Percentiles rank a stretch among this genome's conserved stretches.
Conservation (phyloP, 1,140 invertebrate species). For the Druon quercuslanigerum region DNA sequence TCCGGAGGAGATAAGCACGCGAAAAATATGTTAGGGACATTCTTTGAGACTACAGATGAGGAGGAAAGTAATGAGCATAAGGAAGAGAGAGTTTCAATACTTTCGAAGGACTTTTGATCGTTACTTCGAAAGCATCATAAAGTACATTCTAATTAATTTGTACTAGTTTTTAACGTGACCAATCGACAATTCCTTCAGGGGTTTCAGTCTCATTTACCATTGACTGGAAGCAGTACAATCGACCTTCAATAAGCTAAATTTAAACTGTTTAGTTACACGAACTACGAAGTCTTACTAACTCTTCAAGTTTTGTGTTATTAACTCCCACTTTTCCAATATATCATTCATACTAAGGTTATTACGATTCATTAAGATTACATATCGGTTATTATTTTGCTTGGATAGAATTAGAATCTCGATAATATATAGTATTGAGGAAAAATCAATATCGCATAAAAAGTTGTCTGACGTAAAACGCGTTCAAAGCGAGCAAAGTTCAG, state of each 20-base stretch:
- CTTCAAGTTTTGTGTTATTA: slow-evolving; percentile 17
- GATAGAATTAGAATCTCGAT: too few relatives aligned
- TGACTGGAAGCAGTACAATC: slow-evolving; percentile 23
- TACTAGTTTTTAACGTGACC: slow-evolving; percentile 3
- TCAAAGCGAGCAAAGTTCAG: slow-evolving; percentile 16
- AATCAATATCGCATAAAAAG: not conserved
- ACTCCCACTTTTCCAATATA: too few relatives aligned
- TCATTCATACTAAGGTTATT: too few relatives aligned
- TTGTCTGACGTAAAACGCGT: slow-evolving; percentile 12
- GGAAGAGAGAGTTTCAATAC: too few relatives aligned
- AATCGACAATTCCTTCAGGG: slow-evolving; percentile 10
- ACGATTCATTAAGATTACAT: too few relatives aligned
- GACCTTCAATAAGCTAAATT: slow-evolving; percentile 28
- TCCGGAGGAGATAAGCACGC: slow-evolving; percentile 14
- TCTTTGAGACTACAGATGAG: not conserved
- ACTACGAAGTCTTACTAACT: slow-evolving; percentile 21
- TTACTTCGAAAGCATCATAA: too few relatives aligned
- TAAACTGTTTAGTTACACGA: slow-evolving; percentile 29
- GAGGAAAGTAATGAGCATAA: not conserved
- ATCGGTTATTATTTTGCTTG: too few relatives aligned
- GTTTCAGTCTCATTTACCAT: slow-evolving; percentile 9
- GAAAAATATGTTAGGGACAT: slow-evolving; percentile 13
- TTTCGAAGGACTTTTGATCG: too few relatives aligned
- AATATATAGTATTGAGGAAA: not conserved
- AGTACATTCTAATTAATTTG: too few relatives aligned